Evolutionary conservation across 1,140 invertebrate genomes (phyloP).

Genomic region (Drosophila prosaltans): DNA sequence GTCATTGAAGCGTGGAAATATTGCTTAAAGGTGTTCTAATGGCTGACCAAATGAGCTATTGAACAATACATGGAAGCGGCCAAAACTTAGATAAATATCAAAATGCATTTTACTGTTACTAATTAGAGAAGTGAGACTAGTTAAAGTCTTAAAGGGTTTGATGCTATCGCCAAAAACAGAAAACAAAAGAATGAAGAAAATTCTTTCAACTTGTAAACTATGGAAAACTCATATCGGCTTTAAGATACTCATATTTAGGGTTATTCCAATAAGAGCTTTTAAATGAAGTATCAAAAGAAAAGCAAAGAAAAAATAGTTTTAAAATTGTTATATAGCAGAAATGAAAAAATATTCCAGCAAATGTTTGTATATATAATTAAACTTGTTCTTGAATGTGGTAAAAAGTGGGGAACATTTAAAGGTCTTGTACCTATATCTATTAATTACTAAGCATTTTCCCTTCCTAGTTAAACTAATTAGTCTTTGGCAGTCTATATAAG

Average conservation of each 20-base stretch:
- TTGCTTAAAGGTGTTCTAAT: constrained; percentile 78
- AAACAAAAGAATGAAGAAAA: not conserved
- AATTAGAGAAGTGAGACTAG: constrained; percentile 33
- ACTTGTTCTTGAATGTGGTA: not conserved
- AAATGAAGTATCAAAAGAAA: no score
- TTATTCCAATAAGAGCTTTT: no score
- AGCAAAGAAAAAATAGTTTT: no score
- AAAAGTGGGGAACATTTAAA: not conserved
- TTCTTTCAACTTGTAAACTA: not conserved
- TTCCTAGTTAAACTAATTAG: not conserved
- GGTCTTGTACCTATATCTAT: not conserved
- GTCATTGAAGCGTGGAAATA: constrained; percentile 60
- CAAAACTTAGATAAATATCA: constrained; percentile 41
- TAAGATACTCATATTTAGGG: not conserved
- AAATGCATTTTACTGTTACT: constrained; percentile 36
- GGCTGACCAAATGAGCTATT: constrained; percentile 68
- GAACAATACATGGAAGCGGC: constrained; percentile 57
- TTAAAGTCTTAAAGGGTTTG: not conserved
- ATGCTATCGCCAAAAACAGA: not conserved
- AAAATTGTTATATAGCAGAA: no score
- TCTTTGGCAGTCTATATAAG: not conserved
- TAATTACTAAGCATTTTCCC: not conserved
- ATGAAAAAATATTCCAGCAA: no score
- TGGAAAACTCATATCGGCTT: not conserved
- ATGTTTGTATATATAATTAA: no score